Base-by-base conservation (phyloP, 2,113 vertebrate genomes). In the Semnopithecus entellus region DNA sequence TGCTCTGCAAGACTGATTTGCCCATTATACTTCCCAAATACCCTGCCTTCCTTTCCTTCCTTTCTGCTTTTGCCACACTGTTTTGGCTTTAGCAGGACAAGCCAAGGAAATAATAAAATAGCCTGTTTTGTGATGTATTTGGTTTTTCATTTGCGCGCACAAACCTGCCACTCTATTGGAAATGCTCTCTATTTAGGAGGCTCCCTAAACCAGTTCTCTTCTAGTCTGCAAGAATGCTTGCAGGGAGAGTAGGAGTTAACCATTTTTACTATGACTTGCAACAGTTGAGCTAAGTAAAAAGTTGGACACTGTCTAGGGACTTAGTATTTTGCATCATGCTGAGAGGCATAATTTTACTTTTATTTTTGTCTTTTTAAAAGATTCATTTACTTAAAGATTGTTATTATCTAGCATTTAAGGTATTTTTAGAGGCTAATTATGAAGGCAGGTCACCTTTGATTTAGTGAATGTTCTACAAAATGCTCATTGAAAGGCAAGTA, bases 371-470 rank as follows among this genome's bases (percentile, higher is more conserved):
- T 96, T 96, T 23, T 96, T 92, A 78, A 90, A 95, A 96, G 97
- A 97, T 97, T 97, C 95, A 96, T 92, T 96, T 96, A 92, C 90
- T 98, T 98, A 97, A 98, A 96, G 97, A 97, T 97, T 97, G 97
- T 97, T 94, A 98, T 98, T 96, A 97, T 97, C 94, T 78, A 91
- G 73, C 32, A 87, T 88, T 98, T 96, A 96, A 25, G 84, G 50
- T 98, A 97, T 98, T 98, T 98, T 98, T 98, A 97, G 97, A 95
- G 83, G 55, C 75, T 97, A 96, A 97, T 97, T 98, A 97, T 30
- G 88, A 95, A 98, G 96, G 94, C 88, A 96, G 96, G 92, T 97
- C 95, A 98, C 96, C 95, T 97, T 96, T 96, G 93, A 97, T 95
- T 96, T 97, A 92, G 95, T 94, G 90, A 95, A 81, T 95, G 87